These are phyloP conservation scores for Drosophila prolongata DNA, from an alignment of 2,888 invertebrate genomes.

Conservation along the genomic window DNA sequence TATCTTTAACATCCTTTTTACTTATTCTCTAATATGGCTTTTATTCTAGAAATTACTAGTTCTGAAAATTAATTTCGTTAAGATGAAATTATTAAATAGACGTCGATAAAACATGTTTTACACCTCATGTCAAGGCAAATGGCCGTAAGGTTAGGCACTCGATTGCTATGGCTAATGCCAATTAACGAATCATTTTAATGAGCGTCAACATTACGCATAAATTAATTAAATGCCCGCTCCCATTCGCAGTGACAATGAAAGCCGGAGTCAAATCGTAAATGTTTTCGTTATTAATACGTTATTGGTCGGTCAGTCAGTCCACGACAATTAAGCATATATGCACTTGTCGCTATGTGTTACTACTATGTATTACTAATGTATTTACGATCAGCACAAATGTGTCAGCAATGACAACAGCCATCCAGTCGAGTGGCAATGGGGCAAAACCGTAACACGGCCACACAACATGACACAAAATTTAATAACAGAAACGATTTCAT, in stretches of 20 bases:
- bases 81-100: not conserved
- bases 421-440: slow-evolving; percentile 66
- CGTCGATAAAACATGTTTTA: slow-evolving; percentile 18
- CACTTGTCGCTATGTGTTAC: slow-evolving; percentile 47
- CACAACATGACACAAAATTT: slow-evolving; percentile 77
- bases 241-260: slow-evolving; percentile 43
- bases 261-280: slow-evolving; percentile 63
- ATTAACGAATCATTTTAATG: slow-evolving; percentile 68
- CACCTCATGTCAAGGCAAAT: slow-evolving; percentile 16
- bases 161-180: slow-evolving; percentile 48
- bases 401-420: slow-evolving; percentile 64
- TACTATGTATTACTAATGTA: slow-evolving; percentile 63
- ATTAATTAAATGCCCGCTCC: slow-evolving; percentile 59
- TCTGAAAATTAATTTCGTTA: not conserved
- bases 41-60: no score
- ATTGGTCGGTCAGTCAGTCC: slow-evolving; percentile 13
- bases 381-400: slow-evolving; percentile 76
- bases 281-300: slow-evolving; percentile 65
- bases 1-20: no score
- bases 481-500: slow-evolving; percentile 65
- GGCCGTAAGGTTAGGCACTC: slow-evolving; percentile 21
- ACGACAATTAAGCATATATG: slow-evolving; percentile 55
- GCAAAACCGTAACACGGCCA: slow-evolving; percentile 74
- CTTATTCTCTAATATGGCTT: no score
- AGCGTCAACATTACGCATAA: slow-evolving; percentile 62